Evolutionary conservation across 2,113 vertebrate genomes (phyloP), one percentile per base, ranked within the genome.

Genomic region (Nesospiza acunhae): DNA sequence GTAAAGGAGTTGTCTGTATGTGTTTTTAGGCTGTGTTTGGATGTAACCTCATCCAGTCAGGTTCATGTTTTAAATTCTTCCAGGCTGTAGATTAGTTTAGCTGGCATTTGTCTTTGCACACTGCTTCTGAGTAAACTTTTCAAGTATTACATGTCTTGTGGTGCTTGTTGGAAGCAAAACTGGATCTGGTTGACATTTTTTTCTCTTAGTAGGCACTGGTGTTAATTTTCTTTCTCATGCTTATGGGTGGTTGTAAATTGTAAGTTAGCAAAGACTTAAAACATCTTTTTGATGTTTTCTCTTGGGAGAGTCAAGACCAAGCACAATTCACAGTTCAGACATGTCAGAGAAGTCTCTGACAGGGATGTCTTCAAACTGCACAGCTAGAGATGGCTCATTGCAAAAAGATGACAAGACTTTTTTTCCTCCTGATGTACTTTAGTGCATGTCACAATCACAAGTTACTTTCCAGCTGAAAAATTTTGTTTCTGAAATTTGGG

Each of bases 401-500:
- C 39, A 64, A 58, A 80, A 74, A 70, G 27, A 77, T 64, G 77
- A 60, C 10, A 21, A 37, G 31, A 10, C 4, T 5, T 68, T 67
- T 74, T 60, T 13, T 0, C 3, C 27, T 59, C 41, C 24, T 7
- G 1, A 10, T 78, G 37, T 50, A 8, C 44, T 75, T 63, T 39
- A 47, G 42, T 31, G 18, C 50, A 74, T 8, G 14, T 73, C 68
- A 64, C 80, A 92, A 84, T 94, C 46, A 20, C 87, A 96, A 96
- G 82, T 96, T 95, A 81, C 47, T 95, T 97, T 96, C 76, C 78
- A 96, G 66, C 46, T 95, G 41, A 81, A 56, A 35, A 44, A 24
- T 44, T 66, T 53, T 64, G 19, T 47, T 56, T 26, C 94, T 96
- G 91, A 96, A 96, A 95, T 97, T 89, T 96, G 90, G 95, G 90